phyloP scores from a whole-genome alignment of 1,140 invertebrate species.

The Helicorthomorpha holstii region DNA sequence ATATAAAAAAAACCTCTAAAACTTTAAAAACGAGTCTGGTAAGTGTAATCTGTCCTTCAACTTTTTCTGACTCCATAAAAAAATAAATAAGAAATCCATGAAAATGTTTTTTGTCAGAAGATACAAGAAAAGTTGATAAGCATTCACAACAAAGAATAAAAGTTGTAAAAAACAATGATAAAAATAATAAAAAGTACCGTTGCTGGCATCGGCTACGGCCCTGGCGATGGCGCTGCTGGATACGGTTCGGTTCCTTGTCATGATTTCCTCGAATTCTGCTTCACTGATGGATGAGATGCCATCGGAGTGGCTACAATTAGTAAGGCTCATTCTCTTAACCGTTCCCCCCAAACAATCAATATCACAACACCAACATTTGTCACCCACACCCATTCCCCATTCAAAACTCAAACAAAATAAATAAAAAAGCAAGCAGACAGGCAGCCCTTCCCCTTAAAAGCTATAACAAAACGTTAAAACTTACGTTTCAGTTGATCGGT shows the following conservation, averaged over 20 bases:
- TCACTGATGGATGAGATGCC: slow-evolving; percentile 57
- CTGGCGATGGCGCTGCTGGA: slow-evolving; percentile 90
- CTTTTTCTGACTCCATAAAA: too few species aligned
- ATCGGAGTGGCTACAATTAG: slow-evolving; percentile 19
- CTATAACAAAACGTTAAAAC: background rate
- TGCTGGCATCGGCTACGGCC: slow-evolving; percentile 92
- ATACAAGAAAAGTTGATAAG: background rate
- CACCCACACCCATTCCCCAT: too few species aligned
- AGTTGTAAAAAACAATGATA: background rate
- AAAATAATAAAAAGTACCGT: slow-evolving; percentile 29
- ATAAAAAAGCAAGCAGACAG: too few species aligned
- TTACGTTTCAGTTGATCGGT: slow-evolving; percentile 10
- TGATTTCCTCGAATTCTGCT: slow-evolving; percentile 96
- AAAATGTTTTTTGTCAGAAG: too few species aligned
- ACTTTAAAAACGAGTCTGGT: too few species aligned
- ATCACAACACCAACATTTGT: background rate
- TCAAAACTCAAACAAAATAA: too few species aligned
- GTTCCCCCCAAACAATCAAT: too few species aligned
- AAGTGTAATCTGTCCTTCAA: too few species aligned
- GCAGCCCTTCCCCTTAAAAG: too few species aligned
- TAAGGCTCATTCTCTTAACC: too few species aligned
- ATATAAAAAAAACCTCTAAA: too few species aligned
- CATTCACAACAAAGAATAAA: background rate
- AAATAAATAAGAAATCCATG: too few species aligned
- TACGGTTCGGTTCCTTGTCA: slow-evolving; percentile 90